Percentiles rank a stretch among this genome's conserved stretches.
phyloP scores from a whole-genome alignment of 2,113 vertebrate species.

The Anarhynchus alexandrinus region DNA sequence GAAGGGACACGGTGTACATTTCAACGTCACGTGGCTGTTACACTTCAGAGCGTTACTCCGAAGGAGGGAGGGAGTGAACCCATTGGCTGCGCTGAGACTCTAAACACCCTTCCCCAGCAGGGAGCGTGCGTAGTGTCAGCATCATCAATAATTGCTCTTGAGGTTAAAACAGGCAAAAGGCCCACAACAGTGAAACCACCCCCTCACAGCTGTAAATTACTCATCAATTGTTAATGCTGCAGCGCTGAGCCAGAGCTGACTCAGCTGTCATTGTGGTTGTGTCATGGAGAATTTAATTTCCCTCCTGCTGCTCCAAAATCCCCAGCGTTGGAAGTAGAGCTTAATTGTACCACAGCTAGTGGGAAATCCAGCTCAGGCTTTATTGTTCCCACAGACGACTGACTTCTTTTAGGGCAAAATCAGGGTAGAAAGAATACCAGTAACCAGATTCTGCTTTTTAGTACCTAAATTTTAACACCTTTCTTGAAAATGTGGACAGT shows the following conservation, averaged over 20 bases:
- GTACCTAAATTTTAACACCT: not conserved
- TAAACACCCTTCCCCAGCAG: not conserved
- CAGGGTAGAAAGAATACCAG: not conserved
- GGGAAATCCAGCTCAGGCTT: not conserved
- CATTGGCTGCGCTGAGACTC: not conserved
- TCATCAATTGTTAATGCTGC: slow-evolving; percentile 71
- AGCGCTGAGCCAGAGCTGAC: slow-evolving; percentile 62
- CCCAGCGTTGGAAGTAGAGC: not conserved
- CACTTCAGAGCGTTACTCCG: not conserved
- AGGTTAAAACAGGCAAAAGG: slow-evolving; percentile 56
- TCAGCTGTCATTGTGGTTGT: slow-evolving; percentile 65
- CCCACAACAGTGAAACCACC: slow-evolving; percentile 49
- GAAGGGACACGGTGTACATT: not conserved
- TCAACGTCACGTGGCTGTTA: not conserved
- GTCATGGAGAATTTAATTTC: slow-evolving; percentile 52
- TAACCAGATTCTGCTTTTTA: not conserved
- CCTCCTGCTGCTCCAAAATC: slow-evolving; percentile 54
- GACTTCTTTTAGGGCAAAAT: not conserved
- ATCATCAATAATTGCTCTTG: slow-evolving; percentile 48
- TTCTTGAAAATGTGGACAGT: not conserved
- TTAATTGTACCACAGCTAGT: not conserved
- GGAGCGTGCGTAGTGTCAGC: not conserved
- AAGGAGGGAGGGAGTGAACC: not conserved
- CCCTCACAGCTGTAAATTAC: slow-evolving; percentile 76
- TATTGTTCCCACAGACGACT: not conserved